Evolutionary conservation across 92 coral and sea anemone species (phyloP), one percentile per base, ranked within the genome.

Genomic region (Muricea muricata): DNA sequence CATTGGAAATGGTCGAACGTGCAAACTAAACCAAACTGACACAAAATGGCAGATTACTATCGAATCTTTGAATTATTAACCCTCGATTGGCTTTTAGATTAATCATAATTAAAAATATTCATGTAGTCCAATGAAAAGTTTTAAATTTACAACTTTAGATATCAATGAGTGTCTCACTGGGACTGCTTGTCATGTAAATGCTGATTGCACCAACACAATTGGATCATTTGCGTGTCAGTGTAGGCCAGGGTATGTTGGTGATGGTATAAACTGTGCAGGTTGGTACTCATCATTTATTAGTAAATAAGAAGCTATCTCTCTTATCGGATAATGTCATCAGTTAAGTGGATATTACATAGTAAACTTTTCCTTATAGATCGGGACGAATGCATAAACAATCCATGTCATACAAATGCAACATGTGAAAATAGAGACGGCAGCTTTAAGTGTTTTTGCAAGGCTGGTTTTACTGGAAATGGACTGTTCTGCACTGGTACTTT

Each of bases 221-320:
- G 97, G 97, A 13, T 84, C 90, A 0, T 91, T 88, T 52, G 35
- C 55, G 29, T 93, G 97, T 33, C 54, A 54, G 6, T 93, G 97
- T 73, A 42, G n/a, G 3, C 72, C 26, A 28, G 94, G 93, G 15
- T 90, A 24, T 55, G 50, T 67, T 14, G 93, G 93, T 11, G 81
- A 88, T 82, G 97, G 93, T 1, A 74, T 65, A 15, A 34, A 76
- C 1, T 93, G 97, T 68, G 68, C 69, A 86, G 90, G 97, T 93
- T 83, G 34, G 91, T 70, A 14, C 39, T 3, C 2, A 7, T 25
- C 18, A 6, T 9, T 17, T 52, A 52, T 52, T 52, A 9, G 2
- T 0, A 17, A 0, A 9, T 48, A 3, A 3, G 17, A 48, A 18
- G 3, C 15, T 48, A n/a, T n/a, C n/a, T n/a, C n/a, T n/a, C n/a